Conservation (phyloP, 1,140 invertebrate species). For the Drosophila arawakana region DNA sequence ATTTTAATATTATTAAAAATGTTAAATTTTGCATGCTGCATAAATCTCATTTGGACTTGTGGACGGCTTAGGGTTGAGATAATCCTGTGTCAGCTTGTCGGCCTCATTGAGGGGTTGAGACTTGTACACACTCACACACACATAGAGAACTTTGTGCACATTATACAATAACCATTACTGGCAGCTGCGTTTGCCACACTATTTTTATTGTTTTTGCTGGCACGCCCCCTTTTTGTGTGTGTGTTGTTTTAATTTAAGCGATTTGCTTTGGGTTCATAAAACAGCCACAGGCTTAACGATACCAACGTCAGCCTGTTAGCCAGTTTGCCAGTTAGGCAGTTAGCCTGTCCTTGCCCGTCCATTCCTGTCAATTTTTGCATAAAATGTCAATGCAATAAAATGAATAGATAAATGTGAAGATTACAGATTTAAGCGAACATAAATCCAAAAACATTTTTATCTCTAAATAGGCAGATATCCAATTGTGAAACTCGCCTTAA, state of each 20-base stretch:
- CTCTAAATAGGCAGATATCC: conserved; percentile 8
- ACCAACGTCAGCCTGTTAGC: conserved; percentile 8
- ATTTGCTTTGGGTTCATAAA: conserved; percentile 67
- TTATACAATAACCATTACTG: conserved; percentile 71
- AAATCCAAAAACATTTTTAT: conserved; percentile 19
- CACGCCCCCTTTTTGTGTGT: conserved; percentile 33
- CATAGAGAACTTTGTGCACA: conserved; percentile 32
- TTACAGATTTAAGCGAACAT: conserved; percentile 36
- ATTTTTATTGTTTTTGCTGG: conserved; percentile 74
- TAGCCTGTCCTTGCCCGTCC: conserved; percentile 4
- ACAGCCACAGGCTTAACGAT: conserved; percentile 59
- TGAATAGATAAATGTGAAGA: conserved; percentile 28
- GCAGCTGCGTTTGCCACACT: conserved; percentile 75
- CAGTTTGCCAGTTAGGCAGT: not conserved
- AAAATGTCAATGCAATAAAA: conserved; percentile 52
- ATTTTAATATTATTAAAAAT: conserved; percentile 83
- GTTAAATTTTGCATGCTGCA: conserved; percentile 72
- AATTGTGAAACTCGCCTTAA: not conserved
- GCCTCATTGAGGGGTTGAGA: conserved; percentile 56
- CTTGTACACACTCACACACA: conserved; percentile 12
- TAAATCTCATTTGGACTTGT: conserved; percentile 68
- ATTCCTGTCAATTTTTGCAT: conserved; percentile 37
- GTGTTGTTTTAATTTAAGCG: conserved; percentile 78
- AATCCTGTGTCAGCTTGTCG: conserved; percentile 67
- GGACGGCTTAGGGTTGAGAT: conserved; percentile 4